Percentiles rank a stretch among this genome's conserved stretches.
phyloP scores from a whole-genome alignment of 1,140 invertebrate genomes.

The Drosophila nasuta region DNA sequence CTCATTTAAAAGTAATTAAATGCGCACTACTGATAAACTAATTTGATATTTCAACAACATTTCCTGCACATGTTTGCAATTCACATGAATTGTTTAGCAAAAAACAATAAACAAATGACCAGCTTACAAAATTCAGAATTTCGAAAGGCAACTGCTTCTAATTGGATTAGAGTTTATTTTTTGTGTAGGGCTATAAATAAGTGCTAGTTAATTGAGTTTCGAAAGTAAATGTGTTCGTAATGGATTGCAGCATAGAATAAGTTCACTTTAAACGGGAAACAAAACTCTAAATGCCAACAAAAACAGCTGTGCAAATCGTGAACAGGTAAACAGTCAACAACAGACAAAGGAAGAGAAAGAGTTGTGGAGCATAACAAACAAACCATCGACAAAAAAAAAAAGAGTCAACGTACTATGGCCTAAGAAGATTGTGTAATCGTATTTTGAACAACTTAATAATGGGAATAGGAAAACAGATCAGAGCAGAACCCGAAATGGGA shows the following conservation, averaged over 20 bases:
- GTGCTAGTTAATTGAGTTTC: background rate
- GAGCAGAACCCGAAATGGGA: background rate
- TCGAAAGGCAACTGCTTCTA: background rate
- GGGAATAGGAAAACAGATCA: background rate
- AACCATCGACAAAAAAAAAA: background rate
- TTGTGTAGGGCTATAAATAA: background rate
- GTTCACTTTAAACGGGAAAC: background rate
- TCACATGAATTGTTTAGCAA: constrained; percentile 27
- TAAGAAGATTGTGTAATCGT: constrained; percentile 26
- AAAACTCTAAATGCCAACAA: background rate
- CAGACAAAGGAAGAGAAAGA: constrained; percentile 4
- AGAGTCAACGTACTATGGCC: constrained; percentile 28
- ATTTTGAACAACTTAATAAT: constrained; percentile 26
- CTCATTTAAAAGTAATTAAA: constrained; percentile 73
- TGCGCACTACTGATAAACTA: constrained; percentile 36
- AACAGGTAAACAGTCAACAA: background rate
- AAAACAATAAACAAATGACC: constrained; percentile 21
- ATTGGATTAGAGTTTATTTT: background rate
- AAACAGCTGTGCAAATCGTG: constrained; percentile 34
- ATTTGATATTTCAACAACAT: constrained; percentile 56
- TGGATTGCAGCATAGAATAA: constrained; percentile 20
- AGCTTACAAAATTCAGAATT: constrained; percentile 10
- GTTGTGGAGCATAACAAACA: background rate
- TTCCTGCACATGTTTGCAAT: constrained; percentile 48
- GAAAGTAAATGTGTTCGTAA: constrained; percentile 3